Base-by-base conservation (phyloP, 2,797 vertebrate genomes). In the Melanotaenia maccullochi region DNA sequence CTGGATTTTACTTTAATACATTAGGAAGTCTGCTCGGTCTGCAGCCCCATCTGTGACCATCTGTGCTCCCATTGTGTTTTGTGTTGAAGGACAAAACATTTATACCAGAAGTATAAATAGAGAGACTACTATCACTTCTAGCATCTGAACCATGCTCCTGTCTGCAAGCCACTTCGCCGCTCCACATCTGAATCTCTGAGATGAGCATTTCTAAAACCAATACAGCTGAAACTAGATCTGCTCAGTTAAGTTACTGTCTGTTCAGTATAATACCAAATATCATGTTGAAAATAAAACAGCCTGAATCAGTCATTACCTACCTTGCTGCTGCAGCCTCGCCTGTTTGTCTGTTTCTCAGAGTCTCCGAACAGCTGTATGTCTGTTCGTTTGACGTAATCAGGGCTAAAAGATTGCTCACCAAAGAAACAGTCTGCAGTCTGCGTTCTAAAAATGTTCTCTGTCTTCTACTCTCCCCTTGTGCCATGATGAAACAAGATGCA, bases 1-100 rank as follows among this genome's bases (percentile, higher is more conserved):
- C 82, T 85, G 90, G 89, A 93, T 94, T 93, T 90, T 75, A 91
- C 92, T 92, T 94, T 94, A 93, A 94, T 94, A 92, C 91, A 93
- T 92, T 92, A 92, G 87, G 87, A 92, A 91, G 91, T 92, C 89
- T 85, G 83, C 88, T 77, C 51, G 65, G 82, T 90, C 87, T 88
- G 82, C 85, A 82, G 68, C 75, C 90, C 89, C 91, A 92, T 92
- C 93, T 94, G 92, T 86, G 87, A 79, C 90, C 90, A 92, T 92
- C 93, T 95, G 93, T 90, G 88, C 84, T 87, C 81, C 75, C 68
- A 85, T 87, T 86, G 85, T 86, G 81, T 82, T 82, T 71, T 69
- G 73, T 78, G 79, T 68, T 85, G 75, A 92, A 87, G 87, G 88
- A 92, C 81, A 47, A 82, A 87, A 85, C 71, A 78, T 75, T 85